Base-by-base conservation (phyloP, 2,888 invertebrate genomes). In the Ephialtes manifestator region DNA sequence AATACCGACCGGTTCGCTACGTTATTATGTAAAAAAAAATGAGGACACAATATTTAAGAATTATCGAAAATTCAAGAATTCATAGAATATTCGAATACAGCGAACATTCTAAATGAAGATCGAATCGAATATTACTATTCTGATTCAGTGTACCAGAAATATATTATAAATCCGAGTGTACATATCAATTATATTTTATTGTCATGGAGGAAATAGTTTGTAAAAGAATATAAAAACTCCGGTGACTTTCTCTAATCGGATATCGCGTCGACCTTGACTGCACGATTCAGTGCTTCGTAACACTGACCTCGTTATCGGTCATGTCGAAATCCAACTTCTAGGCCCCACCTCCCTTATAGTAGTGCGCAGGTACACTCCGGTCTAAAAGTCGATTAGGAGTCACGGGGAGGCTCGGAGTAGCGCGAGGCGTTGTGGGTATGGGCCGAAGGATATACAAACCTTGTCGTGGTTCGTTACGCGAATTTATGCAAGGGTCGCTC, bases 401-500 rank as follows among this genome's bases (percentile, higher is more conserved):
- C 60, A 35, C 24, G 55, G 43, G 63, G 28, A 72, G 65, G 46
- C 13, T 20, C 39, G 60, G 48, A 39, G 65, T 55, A 55, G 68
- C 72, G 76, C 51, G 63, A 67, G 70, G 51, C 28, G 60, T n/a
- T 20, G 48, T 70, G 74, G 46, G 53, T 39, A 58, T 46, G 51
- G 39, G 35, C 58, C 75, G 71, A 58, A 75, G 78, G 78, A 82
- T 76, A 79, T 48, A 79, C 82, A 82, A 85, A 82, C 71, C 51
- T 60, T 79, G 71, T 78, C 77, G 70, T 76, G 79, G 82, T 85
- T 82, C 85, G 78, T 82, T 82, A 76, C 58, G 48, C 48, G 71
- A 81, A 85, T 85, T 82, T 82, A 82, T 79, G 82, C 82, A 79
- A 85, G 79, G 85, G 85, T 82, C 78, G 75, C 67, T 63, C 46